Evolutionary conservation across 2,113 vertebrate species (phyloP).

Genomic region (Burhinus bistriatus): DNA sequence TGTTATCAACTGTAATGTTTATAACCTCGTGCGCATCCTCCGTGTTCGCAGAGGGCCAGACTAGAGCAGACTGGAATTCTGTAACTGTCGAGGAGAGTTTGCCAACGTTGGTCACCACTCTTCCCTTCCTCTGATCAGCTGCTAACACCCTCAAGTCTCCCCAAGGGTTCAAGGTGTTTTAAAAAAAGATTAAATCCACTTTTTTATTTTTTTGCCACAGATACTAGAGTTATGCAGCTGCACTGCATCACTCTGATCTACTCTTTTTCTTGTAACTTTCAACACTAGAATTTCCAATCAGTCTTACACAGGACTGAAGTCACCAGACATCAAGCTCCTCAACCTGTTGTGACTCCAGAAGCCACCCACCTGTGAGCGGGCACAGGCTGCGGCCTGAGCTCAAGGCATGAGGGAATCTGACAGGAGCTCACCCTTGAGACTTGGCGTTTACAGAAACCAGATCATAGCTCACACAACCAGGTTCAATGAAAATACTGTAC

Average conservation of each 20-base stretch:
- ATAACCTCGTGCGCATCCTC: background rate
- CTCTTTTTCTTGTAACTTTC: background rate
- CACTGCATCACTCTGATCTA: background rate
- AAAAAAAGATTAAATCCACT: background rate
- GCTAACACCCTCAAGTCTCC: background rate
- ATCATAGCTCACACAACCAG: fast-evolving
- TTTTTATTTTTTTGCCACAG: background rate
- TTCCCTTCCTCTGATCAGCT: background rate
- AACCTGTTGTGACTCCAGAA: background rate
- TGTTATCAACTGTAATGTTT: background rate
- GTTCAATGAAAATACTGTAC: background rate
- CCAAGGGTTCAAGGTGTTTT: background rate
- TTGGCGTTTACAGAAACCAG: background rate
- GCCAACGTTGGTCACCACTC: background rate
- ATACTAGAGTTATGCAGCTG: background rate
- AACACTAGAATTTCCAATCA: background rate
- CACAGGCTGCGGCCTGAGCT: background rate
- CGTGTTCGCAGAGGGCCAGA: background rate
- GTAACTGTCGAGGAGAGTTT: too few relatives aligned
- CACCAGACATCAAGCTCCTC: background rate
- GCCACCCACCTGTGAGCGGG: fast-evolving
- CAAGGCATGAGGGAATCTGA: background rate
- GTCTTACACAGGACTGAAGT: background rate
- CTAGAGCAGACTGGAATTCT: background rate
- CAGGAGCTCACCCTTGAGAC: background rate